A percentile compares a stretch with the other conserved stretches of the same genome.
phyloP scores from a whole-genome alignment of 2,113 vertebrate genomes.

The Malurus melanocephalus region DNA sequence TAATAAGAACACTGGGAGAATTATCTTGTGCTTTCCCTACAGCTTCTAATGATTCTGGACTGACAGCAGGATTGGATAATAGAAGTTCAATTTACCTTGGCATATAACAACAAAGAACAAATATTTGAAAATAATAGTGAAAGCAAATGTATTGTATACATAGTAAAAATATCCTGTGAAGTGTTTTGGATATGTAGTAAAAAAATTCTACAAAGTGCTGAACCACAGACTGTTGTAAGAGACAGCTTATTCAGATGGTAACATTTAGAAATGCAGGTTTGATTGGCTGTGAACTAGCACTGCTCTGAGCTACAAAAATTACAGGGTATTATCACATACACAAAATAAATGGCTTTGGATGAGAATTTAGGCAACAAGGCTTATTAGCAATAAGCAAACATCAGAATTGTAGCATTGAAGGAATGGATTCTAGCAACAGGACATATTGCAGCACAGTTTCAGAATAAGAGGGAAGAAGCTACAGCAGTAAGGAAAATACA shows the following conservation, averaged over 20 bases:
- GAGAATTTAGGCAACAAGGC: background rate
- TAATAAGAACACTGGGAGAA: background rate
- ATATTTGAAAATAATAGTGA: background rate
- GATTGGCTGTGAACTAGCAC: background rate
- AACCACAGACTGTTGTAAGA: background rate
- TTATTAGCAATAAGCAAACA: background rate
- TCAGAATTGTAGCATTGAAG: background rate
- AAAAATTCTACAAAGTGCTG: background rate
- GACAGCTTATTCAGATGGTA: background rate
- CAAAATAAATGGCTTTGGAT: background rate
- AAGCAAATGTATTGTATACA: background rate
- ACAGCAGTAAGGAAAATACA: background rate
- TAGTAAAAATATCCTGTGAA: background rate
- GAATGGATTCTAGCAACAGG: background rate
- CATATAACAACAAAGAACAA: background rate
- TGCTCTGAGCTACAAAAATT: background rate
- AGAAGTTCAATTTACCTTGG: background rate
- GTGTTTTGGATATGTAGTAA: background rate
- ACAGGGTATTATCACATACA: background rate
- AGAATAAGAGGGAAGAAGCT: background rate
- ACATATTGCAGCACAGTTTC: background rate
- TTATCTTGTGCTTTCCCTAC: background rate
- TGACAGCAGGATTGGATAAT: background rate
- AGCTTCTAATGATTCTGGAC: background rate
- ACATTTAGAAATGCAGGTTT: background rate